Evolutionary conservation across 2,888 invertebrate genomes (phyloP), one percentile per base, ranked within the genome.

Genomic region (Ochropleura leucogaster): DNA sequence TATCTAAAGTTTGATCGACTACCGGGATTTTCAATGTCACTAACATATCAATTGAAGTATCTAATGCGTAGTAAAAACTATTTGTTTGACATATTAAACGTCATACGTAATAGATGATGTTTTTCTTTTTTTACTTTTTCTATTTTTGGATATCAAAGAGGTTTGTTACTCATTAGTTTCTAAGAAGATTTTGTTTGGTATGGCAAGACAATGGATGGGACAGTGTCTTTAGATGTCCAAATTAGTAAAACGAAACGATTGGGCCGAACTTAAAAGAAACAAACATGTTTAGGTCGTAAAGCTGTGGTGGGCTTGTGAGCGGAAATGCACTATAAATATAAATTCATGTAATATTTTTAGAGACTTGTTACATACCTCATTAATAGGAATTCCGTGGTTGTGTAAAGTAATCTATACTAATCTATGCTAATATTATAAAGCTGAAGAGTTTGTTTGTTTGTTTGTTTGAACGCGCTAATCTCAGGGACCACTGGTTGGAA

Each of bases 141-240:
- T 62, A 59, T 66, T 51, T 72, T 67, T 59, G 8, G 57, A 71
- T 64, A 73, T 72, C 67, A 81, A 78, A 74, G 65, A 73, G 55
- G 49, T 57, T 65, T 53, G 55, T 72, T 62, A 60, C 30, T 51
- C 8, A 66, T 71, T 64, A 0, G 20, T 69, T 83, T 66, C 75
- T 85, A 69, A 71, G 75, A 72, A 78, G 63, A 71, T 73, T 82
- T 79, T 85, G 81, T 82, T 82, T 82, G 70, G 55, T 78, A 78
- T 71, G 55, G 40, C 42, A 82, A 78, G 73, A 71, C 62, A 73
- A 80, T 73, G 62, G 63, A 80, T 73, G 73, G 66, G 76, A 86
- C 79, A 69, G 74, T 78, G 59, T 82, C 85, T 74, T 87, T 76
- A 76, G 85, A 87, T 72, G 83, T 87, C 72, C 75, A 77, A 82